A percentile compares a stretch with the other conserved stretches of the same genome.
Evolutionary conservation across 1,140 invertebrate genomes (phyloP).

Genomic region (Calycopis cecrops): DNA sequence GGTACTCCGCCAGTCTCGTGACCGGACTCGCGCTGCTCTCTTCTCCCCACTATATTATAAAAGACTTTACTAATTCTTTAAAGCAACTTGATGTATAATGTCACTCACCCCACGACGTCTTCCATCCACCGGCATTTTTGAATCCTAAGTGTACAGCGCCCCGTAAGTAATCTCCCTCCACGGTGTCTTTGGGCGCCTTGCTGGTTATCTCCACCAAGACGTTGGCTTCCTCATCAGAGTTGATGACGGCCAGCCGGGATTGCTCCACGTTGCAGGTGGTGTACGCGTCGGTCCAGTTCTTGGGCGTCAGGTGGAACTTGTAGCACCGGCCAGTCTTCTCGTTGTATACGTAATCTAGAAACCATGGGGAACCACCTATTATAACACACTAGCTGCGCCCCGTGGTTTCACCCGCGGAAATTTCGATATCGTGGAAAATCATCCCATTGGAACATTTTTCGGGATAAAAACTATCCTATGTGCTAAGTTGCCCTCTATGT

Average conservation of each 20-base stretch:
- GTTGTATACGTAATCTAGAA: constrained; percentile 47
- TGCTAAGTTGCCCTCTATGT: no score
- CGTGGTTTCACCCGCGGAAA: no score
- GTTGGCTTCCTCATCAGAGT: constrained; percentile 49
- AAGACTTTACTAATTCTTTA: no score
- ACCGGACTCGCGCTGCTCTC: no score
- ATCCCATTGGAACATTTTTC: no score
- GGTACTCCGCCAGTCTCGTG: no score
- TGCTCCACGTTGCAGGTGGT: constrained; percentile 50
- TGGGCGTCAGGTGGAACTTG: constrained; percentile 54
- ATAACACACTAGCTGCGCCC: no score
- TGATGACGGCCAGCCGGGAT: constrained; percentile 57
- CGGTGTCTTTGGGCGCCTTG: constrained; percentile 31
- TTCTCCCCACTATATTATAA: no score
- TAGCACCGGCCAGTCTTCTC: constrained; percentile 48
- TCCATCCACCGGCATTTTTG: constrained; percentile 42
- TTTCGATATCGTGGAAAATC: no score
- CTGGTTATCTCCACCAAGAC: constrained; percentile 35
- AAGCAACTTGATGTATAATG: no score
- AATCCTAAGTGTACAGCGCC: constrained; percentile 51
- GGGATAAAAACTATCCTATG: no score
- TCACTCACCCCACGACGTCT: constrained; percentile 42
- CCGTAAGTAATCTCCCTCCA: constrained; percentile 32
- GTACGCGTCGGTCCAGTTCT: constrained; percentile 57
- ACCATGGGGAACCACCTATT: constrained; percentile 1